Evolutionary conservation across 37 sponge, comb jelly and placozoan species (phyloP), one percentile per base, ranked within the genome.

Genomic region (Aphrocallistes beatrix): DNA sequence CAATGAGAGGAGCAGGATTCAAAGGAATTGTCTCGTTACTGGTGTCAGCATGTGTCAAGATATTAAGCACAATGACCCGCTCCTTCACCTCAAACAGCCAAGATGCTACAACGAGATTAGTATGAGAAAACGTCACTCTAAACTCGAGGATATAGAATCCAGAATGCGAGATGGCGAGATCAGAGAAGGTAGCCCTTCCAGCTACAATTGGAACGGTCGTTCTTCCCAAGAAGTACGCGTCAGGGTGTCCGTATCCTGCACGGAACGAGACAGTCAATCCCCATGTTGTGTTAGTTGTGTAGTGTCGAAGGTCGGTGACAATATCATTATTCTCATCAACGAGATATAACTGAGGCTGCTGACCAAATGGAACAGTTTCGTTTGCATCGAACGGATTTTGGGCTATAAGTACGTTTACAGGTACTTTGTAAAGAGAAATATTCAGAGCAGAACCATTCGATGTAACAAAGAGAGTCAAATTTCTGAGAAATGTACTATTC

Each of bases 151-250:
- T 6, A 48, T 91, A 92, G 17, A 16, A 81, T 23, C 93, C 95
- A 13, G 87, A 88, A 37, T 91, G 88, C 49, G 85, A 85, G 60
- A 95, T 84, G 16, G 82, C 16, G 17, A 91, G 60, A 34, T 86
- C 84, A 30, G 91, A 50, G 86, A 88, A 91, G 30, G 81, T 84
- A 36, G 93, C 95, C 39, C 37, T 23, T 0, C 95, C 95, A 38
- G 45, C 37, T 3, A 37, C 38, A 30, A 95, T 88, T 36, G 37
- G 39, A 0, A 87, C 90, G 10, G 75, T 85, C 21, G 39, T 19
- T 25, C 83, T 49, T 34, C 38, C 38, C 36, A 87, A 19, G n/a
- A 88, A 75, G 6, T 83, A 51, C 37, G 42, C 82, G 0, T 30
- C 37, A 0, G 86, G 85, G 34, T 60, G 32, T 60, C 75, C 75